Conservation (phyloP, 2,797 vertebrate genomes). For the Rhinophrynus dorsalis region DNA sequence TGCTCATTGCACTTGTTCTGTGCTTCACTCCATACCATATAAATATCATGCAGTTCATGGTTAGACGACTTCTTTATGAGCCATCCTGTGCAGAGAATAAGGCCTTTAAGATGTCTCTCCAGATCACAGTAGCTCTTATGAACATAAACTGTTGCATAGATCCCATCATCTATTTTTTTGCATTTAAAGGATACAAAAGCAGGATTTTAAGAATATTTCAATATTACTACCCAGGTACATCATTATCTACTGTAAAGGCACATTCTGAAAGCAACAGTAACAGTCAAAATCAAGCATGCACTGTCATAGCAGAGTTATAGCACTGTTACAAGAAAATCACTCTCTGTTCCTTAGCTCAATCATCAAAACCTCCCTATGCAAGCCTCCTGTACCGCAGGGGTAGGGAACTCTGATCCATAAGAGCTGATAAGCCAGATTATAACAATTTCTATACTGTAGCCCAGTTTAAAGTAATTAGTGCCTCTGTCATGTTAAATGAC, state of each 20-base stretch:
- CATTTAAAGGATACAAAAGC: constrained; percentile 79
- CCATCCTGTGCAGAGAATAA: constrained; percentile 68
- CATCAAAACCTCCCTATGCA: too few relatives aligned
- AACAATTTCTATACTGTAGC: too few relatives aligned
- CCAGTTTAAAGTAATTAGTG: too few relatives aligned
- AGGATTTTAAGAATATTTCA: constrained; percentile 76
- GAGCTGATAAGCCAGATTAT: too few relatives aligned
- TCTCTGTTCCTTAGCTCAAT: too few relatives aligned
- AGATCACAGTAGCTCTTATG: constrained; percentile 81
- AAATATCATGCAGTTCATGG: constrained; percentile 78
- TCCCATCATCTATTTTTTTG: constrained; percentile 83
- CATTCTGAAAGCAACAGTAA: constrained; percentile 75
- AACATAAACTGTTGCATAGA: constrained; percentile 84
- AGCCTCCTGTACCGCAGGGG: too few relatives aligned
- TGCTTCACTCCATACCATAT: constrained; percentile 84
- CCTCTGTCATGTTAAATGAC: too few relatives aligned
- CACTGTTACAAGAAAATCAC: too few relatives aligned
- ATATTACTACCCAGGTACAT: constrained; percentile 61
- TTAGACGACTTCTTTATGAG: constrained; percentile 62
- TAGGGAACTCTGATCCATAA: too few relatives aligned
- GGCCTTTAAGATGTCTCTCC: constrained; percentile 74
- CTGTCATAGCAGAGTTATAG: constrained; percentile 45
- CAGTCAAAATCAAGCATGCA: constrained; percentile 53
- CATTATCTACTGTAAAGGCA: constrained; percentile 65
- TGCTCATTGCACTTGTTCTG: constrained; percentile 65